Conservation (phyloP, 1,140 invertebrate genomes). For the Drosophila leontia region DNA sequence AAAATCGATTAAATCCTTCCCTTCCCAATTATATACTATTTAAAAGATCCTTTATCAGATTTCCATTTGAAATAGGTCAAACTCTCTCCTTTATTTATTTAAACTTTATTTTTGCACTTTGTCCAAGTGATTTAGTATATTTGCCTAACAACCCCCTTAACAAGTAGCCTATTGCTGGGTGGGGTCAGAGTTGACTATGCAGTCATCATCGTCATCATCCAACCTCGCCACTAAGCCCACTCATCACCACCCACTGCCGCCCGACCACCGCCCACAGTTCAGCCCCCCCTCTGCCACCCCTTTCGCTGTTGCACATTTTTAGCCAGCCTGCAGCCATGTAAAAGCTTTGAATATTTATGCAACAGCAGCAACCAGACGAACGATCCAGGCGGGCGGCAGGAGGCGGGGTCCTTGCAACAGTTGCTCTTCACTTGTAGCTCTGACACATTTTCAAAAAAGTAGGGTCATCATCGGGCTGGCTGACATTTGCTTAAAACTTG, state of each 20-base stretch:
- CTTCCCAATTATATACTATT: background rate
- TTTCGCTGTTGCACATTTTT: slow-evolving; percentile 77
- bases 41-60: background rate
- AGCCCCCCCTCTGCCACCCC: background rate
- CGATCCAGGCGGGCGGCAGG: slow-evolving; percentile 5
- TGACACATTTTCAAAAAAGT: slow-evolving; percentile 81
- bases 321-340: slow-evolving; percentile 80
- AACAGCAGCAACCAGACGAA: slow-evolving; percentile 50
- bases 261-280: slow-evolving; percentile 10
- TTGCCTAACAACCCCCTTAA: slow-evolving; percentile 47
- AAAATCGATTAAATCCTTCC: background rate
- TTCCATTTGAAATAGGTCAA: background rate
- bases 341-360: slow-evolving; percentile 82
- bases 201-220: slow-evolving; percentile 59
- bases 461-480: slow-evolving; percentile 75
- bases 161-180: slow-evolving; percentile 47
- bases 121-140: background rate
- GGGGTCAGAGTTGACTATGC: slow-evolving; percentile 55
- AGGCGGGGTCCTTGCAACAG: slow-evolving; percentile 61
- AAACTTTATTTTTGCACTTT: slow-evolving; percentile 6
- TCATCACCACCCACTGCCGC: slow-evolving; percentile 35
- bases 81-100: background rate
- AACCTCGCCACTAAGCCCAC: slow-evolving; percentile 41
- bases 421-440: slow-evolving; percentile 80
- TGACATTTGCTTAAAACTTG: slow-evolving; percentile 81